Evolutionary conservation across 2,113 vertebrate species (phyloP), one percentile per base, ranked within the genome.

Genomic region (Rutilus rutilus): DNA sequence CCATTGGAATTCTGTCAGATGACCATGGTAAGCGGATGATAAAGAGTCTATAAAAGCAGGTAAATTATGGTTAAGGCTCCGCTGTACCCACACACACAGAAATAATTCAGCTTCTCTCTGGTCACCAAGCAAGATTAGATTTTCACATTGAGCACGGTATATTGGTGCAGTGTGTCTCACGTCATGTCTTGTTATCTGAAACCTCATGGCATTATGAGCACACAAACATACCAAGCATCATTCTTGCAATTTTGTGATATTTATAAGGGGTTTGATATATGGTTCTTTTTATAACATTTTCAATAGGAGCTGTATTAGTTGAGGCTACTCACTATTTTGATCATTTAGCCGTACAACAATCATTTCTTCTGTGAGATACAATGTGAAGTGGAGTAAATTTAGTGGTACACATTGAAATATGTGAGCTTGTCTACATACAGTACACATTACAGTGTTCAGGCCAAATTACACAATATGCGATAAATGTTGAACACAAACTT

Each of bases 1-100:
- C 85, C 91, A 90, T 89, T 89, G 90, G 91, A 89, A 90, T 93
- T 81, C 89, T 91, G 91, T 91, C 92, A 88, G 89, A 83, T 91
- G 90, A 89, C 88, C 90, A 89, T 85, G 85, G 90, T 87, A 89
- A 92, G 86, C 30, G 78, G 82, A 91, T 90, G 91, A 93, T 91
- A 78, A 89, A 93, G 86, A 89, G 91, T 89, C 90, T 67, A 87
- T 91, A 91, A 93, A 91, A 78, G 64, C 19, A 60, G 14, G 47
- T 33, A 85, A 88, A 76, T 86, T 88, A 89, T 88, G 57, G 84
- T 89, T 83, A 82, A 65, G 23, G 3, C 30, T 69, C 60, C 30
- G 78, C 74, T 77, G 67, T 86, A 85, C 89, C 78, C 81, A 57
- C 19, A 78, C n/a, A 4, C 39, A 27, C 60, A 85, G 67, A 83